Evolutionary conservation across 2,797 vertebrate genomes (phyloP), one percentile per base, ranked within the genome.

Genomic region (Chaetophractus vellerosus): DNA sequence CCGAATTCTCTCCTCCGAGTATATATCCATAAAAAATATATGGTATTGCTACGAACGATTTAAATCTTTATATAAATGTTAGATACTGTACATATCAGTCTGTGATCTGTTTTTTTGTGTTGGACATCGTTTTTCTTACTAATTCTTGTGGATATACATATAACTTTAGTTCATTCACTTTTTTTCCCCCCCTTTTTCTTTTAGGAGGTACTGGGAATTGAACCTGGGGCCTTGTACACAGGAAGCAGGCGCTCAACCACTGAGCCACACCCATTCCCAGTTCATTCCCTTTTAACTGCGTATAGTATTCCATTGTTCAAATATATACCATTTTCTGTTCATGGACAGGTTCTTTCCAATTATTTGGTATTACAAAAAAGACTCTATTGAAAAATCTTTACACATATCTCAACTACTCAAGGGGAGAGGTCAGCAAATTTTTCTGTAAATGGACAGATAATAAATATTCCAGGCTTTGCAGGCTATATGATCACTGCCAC

Each of bases 341-440:
- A 71, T 1, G n/a, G 19, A 72, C 6, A 50, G 76, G 11, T 36
- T 69, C 4, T 86, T 74, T 50, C 24, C 36, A 80, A 64, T 55
- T 89, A 79, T 72, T 83, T 89, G 71, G 61, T 85, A 93, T 68
- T 55, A 90, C 45, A 63, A 95, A 82, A 24, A 86, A 90, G 41
- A 15, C 5, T 38, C 9, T 28, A 85, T 87, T 4, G 31, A 91
- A 94, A 88, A 36, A 41, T 63, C 31, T 26, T 15, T 71, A 16
- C 3, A 72, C 12, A 31, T 11, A 9, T n/a, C 28, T 90, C 75
- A 88, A 80, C 74, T 36, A 91, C 57, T 52, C 72, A 84, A 63
- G 48, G 33, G 26, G 31, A 75, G 36, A 57, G 64, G 71, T 11
- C 28, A 48, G 71, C n/a, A 50, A 21, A 19, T 64, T 66, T 66